Evolutionary conservation across 1,140 invertebrate genomes (phyloP), one percentile per base, ranked within the genome.

Genomic region (Papilio polyxenes): DNA sequence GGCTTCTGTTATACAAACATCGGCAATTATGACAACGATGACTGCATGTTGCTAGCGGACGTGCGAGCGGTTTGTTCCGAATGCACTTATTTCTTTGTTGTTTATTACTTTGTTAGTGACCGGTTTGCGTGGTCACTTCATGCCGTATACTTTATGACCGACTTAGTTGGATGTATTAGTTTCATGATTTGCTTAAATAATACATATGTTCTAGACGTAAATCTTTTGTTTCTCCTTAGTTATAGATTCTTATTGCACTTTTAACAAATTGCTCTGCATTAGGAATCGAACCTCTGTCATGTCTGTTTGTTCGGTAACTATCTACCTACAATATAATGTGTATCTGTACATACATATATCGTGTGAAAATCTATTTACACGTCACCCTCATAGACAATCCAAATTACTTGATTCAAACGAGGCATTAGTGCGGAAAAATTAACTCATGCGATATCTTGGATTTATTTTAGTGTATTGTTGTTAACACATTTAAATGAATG

Each of bases 341-440:
- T 78, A n/a, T 37, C 48, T 65, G 48, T 48, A 37, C 77, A 17
- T 49, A 8, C 17, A 65, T 37, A 44, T 65, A 85, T 88, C 91
- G 92, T 93, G 92, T 91, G 92, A 93, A 92, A 81, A 81, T 86
- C 82, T 87, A 81, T 82, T 85, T 83, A 87, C 84, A 82, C 86
- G 82, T 84, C 83, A 87, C 87, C 89, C 87, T 87, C 84, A 88
- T 86, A 89, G 86, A 87, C 86, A 86, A 89, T 86, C 86, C 85
- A 84, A 86, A 84, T 83, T 82, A 83, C 77, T 82, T 89, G 75
- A 91, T 93, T 92, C 85, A 92, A 75, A 82, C 86, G 82, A 92
- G 89, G 92, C 91, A 90, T 89, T 85, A 91, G 90, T 85, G 87
- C 88, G 91, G 89, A 91, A 94, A 93, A 92, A 92, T 91, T 92